Base-by-base conservation (phyloP, 2,797 vertebrate species). In the Macropodus opercularis region DNA sequence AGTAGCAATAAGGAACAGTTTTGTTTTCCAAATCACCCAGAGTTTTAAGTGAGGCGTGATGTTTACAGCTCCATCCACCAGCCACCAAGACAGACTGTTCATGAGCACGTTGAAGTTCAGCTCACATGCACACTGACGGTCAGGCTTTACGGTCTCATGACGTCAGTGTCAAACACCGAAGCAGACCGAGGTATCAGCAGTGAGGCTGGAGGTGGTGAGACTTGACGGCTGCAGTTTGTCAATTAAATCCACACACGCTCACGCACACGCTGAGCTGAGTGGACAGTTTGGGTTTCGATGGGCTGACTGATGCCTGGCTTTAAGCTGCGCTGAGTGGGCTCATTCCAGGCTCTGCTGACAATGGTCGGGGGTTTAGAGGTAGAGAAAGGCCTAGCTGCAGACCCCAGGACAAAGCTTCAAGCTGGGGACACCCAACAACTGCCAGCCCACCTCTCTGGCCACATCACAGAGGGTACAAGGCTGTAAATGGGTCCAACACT, bases 301-400 rank as follows among this genome's bases (percentile, higher is more conserved):
- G 84, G 44, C 88, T 85, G 85, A 84, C 85, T 68, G 81, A 77
- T 79, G 83, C 73, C 83, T 49, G 87, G 90, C 90, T 91, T 92
- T 91, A 83, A 62, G 80, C 87, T 72, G 58, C 79, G 92, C 92
- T 93, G 91, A 93, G 89, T 88, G 87, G 66, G 88, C 92, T 93
- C 90, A 92, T 93, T 94, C 92, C 89, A 85, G 85, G 80, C 80
- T 86, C 77, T 73, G 80, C 36, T 74, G 73, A 93, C 91, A 93
- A 93, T 91, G 84, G 69, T 39, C 74, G 54, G 75, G 91, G 91
- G 80, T 92, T 92, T 92, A 90, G 74, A 67, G 57, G 80, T 63
- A 88, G 79, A 87, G 85, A 92, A 86, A 86, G 79, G 81, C 67
- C n/a, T 55, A 65, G 77, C 69, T 27, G 81, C 65, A 47, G 19